These are phyloP conservation scores for Acrobasis consociella DNA, from an alignment of 2,888 invertebrate species.

Conservation along the genomic window DNA sequence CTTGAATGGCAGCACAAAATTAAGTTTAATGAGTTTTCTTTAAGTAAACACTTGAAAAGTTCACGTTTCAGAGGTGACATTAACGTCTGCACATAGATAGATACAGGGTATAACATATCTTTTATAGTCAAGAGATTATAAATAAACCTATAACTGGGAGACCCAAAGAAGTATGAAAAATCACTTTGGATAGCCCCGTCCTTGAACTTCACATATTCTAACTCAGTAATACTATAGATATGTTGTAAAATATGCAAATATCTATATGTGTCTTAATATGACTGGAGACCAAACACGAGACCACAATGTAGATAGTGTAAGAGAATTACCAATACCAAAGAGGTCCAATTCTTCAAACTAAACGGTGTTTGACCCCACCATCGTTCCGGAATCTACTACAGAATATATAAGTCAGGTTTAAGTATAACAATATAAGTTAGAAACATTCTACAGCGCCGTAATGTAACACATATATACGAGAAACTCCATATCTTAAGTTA, in stretches of 20 bases:
- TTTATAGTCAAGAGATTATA: too few species aligned
- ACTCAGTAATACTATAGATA: too few species aligned
- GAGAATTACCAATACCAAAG: too few species aligned
- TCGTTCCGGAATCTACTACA: neutral
- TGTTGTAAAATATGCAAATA: too few species aligned
- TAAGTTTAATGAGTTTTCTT: conserved; percentile 49
- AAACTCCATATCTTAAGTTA: conserved; percentile 37
- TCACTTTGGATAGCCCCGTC: too few species aligned
- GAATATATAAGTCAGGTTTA: neutral
- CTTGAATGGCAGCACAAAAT: conserved; percentile 33
- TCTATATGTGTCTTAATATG: too few species aligned
- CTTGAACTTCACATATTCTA: too few species aligned
- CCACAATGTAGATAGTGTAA: too few species aligned
- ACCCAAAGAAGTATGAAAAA: too few species aligned
- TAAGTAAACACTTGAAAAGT: conserved; percentile 37
- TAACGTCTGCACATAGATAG: neutral
- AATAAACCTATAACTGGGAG: too few species aligned
- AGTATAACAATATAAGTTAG: conserved; percentile 29
- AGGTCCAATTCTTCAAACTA: neutral
- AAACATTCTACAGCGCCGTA: conserved; percentile 25
- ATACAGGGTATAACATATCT: too few species aligned
- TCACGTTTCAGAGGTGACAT: conserved; percentile 23
- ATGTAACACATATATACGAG: conserved; percentile 15
- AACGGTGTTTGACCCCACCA: neutral
- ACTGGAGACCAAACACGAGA: too few species aligned